Percentiles rank a stretch among this genome's conserved stretches.
phyloP scores from a whole-genome alignment of 1,140 invertebrate species.

The Drosophila baimaii region DNA sequence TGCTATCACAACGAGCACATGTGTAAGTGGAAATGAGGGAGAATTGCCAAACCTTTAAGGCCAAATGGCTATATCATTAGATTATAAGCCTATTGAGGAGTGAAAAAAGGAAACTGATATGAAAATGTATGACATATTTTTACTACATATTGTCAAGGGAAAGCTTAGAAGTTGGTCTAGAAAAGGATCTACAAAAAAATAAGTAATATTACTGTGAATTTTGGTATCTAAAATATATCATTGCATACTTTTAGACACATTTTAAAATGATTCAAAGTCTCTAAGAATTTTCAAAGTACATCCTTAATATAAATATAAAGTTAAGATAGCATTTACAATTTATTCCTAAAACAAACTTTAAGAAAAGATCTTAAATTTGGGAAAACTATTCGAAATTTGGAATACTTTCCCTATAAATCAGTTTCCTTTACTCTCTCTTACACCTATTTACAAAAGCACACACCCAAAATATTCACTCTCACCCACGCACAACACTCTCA shows the following conservation, averaged over 20 bases:
- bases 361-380: too few species aligned
- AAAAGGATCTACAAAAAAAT: not conserved
- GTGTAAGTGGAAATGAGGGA: slow-evolving; percentile 85
- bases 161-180: not conserved
- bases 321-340: too few species aligned
- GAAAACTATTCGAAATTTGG: not conserved
- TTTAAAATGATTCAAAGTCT: too few species aligned
- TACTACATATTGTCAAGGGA: too few species aligned
- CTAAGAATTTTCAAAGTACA: too few species aligned
- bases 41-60: not conserved
- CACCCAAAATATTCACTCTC: slow-evolving; percentile 32
- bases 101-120: slow-evolving; percentile 8
- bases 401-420: not conserved
- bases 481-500: slow-evolving; percentile 36
- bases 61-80: slow-evolving; percentile 5
- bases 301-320: too few species aligned
- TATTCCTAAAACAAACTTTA: too few species aligned
- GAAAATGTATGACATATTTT: not conserved
- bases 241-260: too few species aligned
- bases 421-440: slow-evolving; percentile 18
- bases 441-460: slow-evolving; percentile 28
- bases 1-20: slow-evolving; percentile 89
- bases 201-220: not conserved
- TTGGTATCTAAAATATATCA: not conserved
- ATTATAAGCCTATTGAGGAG: not conserved